These are phyloP conservation scores for silkworm (Bombyx mori) DNA, from an alignment of 1,140 invertebrate genomes.

Conservation along the genomic window DNA sequence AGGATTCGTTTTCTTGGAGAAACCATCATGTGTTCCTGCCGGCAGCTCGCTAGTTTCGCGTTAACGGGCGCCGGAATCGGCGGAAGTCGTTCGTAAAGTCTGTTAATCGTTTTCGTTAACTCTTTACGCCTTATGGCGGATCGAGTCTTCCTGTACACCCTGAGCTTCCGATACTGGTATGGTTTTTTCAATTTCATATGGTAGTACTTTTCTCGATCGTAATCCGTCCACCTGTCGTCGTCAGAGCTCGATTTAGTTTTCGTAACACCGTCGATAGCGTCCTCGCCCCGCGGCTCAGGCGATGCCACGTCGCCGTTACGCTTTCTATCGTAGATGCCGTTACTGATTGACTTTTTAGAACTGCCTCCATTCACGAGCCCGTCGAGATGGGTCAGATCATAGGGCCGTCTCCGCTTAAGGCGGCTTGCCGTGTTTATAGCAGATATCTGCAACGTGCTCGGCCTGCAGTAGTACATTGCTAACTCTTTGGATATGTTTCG, in stretches of 20 bases:
- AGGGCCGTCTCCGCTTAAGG: conserved; percentile 74
- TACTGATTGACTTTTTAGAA: conserved; percentile 65
- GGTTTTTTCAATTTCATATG: conserved; percentile 67
- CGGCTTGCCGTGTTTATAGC: conserved; percentile 53
- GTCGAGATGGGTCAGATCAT: conserved; percentile 34
- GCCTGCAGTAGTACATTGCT: conserved; percentile 80
- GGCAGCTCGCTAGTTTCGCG: conserved; percentile 55
- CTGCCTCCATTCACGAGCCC: conserved; percentile 27
- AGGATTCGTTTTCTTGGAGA: conserved; percentile 82
- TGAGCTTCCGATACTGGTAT: conserved; percentile 67
- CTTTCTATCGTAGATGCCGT: conserved; percentile 45
- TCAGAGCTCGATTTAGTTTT: conserved; percentile 33
- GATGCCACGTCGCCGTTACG: conserved; percentile 43
- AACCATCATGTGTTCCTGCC: conserved; percentile 70
- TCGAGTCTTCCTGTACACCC: conserved; percentile 62
- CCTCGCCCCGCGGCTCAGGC: conserved; percentile 32
- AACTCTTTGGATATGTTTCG: conserved; percentile 81
- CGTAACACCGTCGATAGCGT: conserved; percentile 45
- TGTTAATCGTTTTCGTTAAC: conserved; percentile 59
- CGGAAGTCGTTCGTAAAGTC: conserved; percentile 60
- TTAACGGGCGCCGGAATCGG: conserved; percentile 58
- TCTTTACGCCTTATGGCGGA: conserved; percentile 47
- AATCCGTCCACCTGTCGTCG: conserved; percentile 47
- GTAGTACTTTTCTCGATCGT: conserved; percentile 57
- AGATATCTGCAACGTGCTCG: conserved; percentile 66